Conservation (phyloP, 1,140 invertebrate genomes). For the Cydia pomonella region DNA sequence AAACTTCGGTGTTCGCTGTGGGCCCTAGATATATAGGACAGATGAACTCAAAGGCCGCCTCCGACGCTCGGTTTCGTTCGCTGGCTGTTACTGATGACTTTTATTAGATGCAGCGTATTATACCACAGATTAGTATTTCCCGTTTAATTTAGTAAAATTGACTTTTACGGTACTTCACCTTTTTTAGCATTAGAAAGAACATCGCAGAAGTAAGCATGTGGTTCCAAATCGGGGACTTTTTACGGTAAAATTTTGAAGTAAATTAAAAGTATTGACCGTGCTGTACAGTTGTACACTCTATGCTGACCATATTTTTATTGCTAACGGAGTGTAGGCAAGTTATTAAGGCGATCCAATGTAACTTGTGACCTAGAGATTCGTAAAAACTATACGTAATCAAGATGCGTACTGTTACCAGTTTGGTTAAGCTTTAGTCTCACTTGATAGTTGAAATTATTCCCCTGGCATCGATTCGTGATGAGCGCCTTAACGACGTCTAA, state of each 20-base stretch:
- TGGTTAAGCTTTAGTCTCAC: neutral
- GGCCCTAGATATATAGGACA: constrained; percentile 78
- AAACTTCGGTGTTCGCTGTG: too few relatives aligned
- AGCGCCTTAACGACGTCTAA: constrained; percentile 26
- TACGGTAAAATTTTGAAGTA: too few relatives aligned
- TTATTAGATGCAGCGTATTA: neutral
- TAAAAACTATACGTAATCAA: neutral
- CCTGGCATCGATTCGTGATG: constrained; percentile 3
- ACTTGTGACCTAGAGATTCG: neutral
- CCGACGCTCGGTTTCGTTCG: constrained; percentile 65
- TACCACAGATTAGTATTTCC: neutral
- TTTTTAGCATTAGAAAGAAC: too few relatives aligned
- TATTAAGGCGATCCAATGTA: neutral
- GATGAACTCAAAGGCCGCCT: constrained; percentile 65
- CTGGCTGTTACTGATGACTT: constrained; percentile 43
- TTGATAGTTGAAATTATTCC: neutral
- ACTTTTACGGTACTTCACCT: too few relatives aligned
- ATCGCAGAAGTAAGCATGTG: too few relatives aligned
- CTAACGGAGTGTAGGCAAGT: neutral
- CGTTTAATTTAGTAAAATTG: too few relatives aligned
- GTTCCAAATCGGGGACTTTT: too few relatives aligned
- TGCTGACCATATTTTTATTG: neutral
- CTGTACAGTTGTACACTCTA: too few relatives aligned
- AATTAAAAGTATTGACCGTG: too few relatives aligned
- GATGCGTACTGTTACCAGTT: neutral